Percentiles rank a stretch among this genome's conserved stretches.
Evolutionary conservation across 2,113 vertebrate species (phyloP).

Genomic region (Sceloporus undulatus): DNA sequence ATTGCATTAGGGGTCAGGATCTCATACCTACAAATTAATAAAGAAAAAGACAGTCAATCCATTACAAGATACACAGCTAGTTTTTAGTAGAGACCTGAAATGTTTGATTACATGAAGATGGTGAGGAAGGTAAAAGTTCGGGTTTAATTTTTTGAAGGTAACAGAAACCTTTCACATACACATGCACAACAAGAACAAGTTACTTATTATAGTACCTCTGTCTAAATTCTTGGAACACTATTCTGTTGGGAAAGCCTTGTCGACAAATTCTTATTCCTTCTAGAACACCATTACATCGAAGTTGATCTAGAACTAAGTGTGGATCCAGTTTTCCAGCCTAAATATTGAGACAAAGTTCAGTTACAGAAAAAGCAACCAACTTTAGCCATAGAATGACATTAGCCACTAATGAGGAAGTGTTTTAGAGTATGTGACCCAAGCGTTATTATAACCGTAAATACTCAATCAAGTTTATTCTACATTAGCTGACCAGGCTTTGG

Average conservation of each 20-base stretch:
- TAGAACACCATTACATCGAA: conserved; percentile 95
- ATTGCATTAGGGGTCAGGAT: conserved; percentile 98
- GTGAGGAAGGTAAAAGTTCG: neutral
- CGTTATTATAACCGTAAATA: neutral
- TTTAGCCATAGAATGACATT: neutral
- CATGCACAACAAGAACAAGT: neutral
- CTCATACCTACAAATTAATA: conserved; percentile 86
- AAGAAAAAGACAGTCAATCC: conserved; percentile 4
- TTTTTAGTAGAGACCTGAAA: neutral
- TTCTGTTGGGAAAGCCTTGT: conserved; percentile 97
- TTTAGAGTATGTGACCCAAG: neutral
- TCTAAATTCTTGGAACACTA: conserved; percentile 98
- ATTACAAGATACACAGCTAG: neutral
- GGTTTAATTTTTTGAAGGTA: neutral
- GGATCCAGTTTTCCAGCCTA: conserved; percentile 97
- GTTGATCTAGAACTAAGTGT: conserved; percentile 95
- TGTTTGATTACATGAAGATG: neutral
- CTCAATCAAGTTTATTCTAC: too few relatives aligned
- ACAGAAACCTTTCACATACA: accelerated
- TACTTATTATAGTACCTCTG: conserved; percentile 85
- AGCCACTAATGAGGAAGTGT: neutral
- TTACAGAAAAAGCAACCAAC: neutral
- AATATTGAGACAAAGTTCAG: conserved; percentile 1
- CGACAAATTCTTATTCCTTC: conserved; percentile 98
- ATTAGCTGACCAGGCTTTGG: too few relatives aligned